phyloP scores from a whole-genome alignment of 1,140 invertebrate genomes.

The Heliothis subflexa region DNA sequence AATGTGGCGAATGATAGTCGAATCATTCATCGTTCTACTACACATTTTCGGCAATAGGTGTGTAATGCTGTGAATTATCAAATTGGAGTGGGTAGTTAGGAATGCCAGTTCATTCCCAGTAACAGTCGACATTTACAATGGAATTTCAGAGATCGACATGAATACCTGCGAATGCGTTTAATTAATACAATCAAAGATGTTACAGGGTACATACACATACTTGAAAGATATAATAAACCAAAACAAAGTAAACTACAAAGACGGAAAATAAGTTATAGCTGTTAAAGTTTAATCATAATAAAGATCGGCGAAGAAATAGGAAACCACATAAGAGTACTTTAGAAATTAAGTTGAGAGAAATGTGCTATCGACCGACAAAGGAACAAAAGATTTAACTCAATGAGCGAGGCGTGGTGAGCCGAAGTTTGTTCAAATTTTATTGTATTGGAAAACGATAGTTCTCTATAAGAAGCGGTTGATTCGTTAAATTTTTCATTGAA shows the following conservation, averaged over 20 bases:
- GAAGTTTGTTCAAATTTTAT: constrained; percentile 60
- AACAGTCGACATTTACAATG: not conserved
- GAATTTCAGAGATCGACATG: not conserved
- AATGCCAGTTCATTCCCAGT: not conserved
- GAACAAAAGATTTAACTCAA: constrained; percentile 65
- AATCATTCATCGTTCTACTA: too few relatives aligned
- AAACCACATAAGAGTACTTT: constrained; percentile 58
- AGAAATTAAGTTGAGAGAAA: constrained; percentile 63
- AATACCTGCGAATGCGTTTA: not conserved
- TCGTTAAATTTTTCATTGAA: constrained; percentile 45
- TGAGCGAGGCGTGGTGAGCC: constrained; percentile 55
- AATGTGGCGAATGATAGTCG: not conserved
- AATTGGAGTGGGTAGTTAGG: too few relatives aligned
- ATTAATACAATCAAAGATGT: not conserved
- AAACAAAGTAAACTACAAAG: constrained; percentile 1
- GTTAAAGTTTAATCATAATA: constrained; percentile 33
- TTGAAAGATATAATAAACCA: not conserved
- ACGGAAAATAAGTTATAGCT: constrained; percentile 4
- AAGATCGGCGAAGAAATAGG: constrained; percentile 38
- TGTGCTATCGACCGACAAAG: constrained; percentile 58
- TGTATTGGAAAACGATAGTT: constrained; percentile 65
- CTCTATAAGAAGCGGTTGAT: constrained; percentile 47
- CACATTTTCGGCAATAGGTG: too few relatives aligned
- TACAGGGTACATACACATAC: not conserved
- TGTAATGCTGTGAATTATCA: too few relatives aligned